A percentile compares a stretch with the other conserved stretches of the same genome.
phyloP scores from a whole-genome alignment of 2,113 vertebrate genomes.

The Platichthys stellatus region DNA sequence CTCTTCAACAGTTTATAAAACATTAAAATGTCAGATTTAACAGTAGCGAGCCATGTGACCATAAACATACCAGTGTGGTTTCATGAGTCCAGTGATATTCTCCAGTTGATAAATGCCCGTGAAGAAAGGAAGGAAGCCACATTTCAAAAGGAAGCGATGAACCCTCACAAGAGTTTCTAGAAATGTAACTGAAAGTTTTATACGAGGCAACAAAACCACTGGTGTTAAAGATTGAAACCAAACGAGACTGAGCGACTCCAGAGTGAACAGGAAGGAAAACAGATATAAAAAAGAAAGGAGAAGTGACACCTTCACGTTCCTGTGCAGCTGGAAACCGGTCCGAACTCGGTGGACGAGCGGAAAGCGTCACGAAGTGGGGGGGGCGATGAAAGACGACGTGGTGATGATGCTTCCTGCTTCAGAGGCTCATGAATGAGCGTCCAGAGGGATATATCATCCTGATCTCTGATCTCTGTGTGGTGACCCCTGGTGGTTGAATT shows the following conservation, averaged over 20 bases:
- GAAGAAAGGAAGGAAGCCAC: slow-evolving; percentile 26
- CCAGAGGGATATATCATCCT: slow-evolving; percentile 47
- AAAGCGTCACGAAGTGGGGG: slow-evolving; percentile 28
- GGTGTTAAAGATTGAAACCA: not conserved
- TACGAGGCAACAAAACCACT: slow-evolving; percentile 22
- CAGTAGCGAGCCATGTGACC: slow-evolving; percentile 51
- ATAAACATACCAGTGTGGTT: not conserved
- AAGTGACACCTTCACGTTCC: slow-evolving; percentile 30
- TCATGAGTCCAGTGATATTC: not conserved
- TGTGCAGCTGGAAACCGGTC: slow-evolving; percentile 32
- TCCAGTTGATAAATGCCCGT: accelerated
- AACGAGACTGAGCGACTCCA: not conserved
- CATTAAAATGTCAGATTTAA: slow-evolving; percentile 20
- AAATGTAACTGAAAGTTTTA: not conserved
- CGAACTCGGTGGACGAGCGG: slow-evolving; percentile 13
- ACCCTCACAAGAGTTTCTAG: not conserved
- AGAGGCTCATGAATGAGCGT: slow-evolving; percentile 58
- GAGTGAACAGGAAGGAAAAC: not conserved
- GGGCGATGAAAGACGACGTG: not conserved
- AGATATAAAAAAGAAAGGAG: not conserved
- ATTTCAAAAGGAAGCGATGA: slow-evolving; percentile 11
- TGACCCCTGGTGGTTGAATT: not conserved
- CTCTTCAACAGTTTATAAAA: slow-evolving; percentile 25
- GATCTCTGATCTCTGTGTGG: not conserved
- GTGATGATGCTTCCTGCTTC: slow-evolving; percentile 16